Conservation (phyloP, 2,113 vertebrate species). For the Colinus virginianus region DNA sequence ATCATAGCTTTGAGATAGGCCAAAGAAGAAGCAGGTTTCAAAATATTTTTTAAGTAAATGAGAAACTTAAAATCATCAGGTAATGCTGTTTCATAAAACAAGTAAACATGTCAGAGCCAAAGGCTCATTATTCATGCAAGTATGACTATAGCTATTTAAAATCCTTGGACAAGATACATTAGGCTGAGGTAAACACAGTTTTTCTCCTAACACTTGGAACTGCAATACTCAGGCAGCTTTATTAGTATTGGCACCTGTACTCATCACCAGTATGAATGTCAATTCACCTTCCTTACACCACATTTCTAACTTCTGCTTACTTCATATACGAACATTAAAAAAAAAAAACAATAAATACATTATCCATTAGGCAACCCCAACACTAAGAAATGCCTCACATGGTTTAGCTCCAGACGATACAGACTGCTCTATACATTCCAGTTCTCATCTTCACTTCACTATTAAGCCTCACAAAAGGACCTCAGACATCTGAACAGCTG, state of each 20-base stretch:
- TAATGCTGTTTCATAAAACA: not conserved
- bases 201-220: not conserved
- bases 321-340: not conserved
- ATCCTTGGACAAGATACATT: not conserved
- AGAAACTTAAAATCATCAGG: not conserved
- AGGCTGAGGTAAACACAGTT: not conserved
- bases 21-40: not conserved
- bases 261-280: fast-evolving
- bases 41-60: not conserved
- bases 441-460: not conserved
- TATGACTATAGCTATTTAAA: not conserved
- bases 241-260: not conserved
- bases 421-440: not conserved
- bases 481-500: not conserved
- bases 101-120: not conserved
- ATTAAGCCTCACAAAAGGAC: not conserved
- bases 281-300: not conserved
- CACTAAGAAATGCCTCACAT: not conserved
- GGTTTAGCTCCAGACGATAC: not conserved
- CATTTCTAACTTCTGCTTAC: not conserved
- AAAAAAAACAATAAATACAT: not conserved
- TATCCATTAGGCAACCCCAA: not conserved
- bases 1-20: not conserved
- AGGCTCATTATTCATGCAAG: not conserved
- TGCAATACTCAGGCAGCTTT: not conserved